A percentile compares a stretch with the other conserved stretches of the same genome.
Evolutionary conservation across 2,797 vertebrate species (phyloP).

Genomic region (Eupleurogrammus muticus): DNA sequence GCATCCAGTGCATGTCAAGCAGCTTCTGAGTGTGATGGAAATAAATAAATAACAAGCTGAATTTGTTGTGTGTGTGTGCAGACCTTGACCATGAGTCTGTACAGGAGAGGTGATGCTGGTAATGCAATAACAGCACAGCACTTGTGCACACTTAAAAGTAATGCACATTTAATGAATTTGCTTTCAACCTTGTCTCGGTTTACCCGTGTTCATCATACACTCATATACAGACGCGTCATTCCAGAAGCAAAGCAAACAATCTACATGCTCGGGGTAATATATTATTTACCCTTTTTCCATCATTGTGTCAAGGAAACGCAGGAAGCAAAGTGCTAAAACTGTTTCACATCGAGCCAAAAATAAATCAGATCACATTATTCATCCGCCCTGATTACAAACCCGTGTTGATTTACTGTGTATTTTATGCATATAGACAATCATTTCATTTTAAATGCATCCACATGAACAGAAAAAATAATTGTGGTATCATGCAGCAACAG

Average conservation of each 20-base stretch:
- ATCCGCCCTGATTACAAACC: no score
- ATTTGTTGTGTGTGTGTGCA: conserved; percentile 15
- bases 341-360: no score
- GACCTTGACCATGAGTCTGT: conserved; percentile 25
- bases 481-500: no score
- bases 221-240: neutral
- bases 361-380: no score
- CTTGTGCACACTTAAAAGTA: neutral
- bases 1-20: conserved; percentile 70
- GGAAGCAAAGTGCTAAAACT: neutral
- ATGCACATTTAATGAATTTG: conserved; percentile 18
- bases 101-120: neutral
- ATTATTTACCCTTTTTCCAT: neutral
- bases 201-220: neutral
- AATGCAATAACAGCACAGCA: neutral
- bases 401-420: no score
- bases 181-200: conserved; percentile 13
- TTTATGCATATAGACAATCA: no score
- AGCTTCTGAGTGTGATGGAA: conserved; percentile 50
- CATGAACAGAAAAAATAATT: no score
- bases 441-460: no score
- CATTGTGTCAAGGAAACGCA: neutral
- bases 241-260: neutral
- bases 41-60: conserved; percentile 3
- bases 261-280: neutral